Base-by-base conservation (phyloP, 2,888 invertebrate species). In the Hydriomena furcata region DNA sequence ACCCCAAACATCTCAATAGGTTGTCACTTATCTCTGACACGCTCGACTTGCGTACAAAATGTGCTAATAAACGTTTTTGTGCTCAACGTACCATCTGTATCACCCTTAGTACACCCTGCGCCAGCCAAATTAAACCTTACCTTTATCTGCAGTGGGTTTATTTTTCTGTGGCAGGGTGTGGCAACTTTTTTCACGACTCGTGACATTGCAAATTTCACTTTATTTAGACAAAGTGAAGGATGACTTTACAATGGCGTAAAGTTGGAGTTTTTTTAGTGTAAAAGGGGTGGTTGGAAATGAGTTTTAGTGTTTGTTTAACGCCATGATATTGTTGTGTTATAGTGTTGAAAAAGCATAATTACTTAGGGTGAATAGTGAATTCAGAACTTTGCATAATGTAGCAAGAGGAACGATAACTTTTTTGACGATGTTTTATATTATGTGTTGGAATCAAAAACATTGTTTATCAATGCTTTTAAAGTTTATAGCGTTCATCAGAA, bases 41-140 rank as follows among this genome's bases (percentile, higher is more conserved):
- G 87, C 79, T 81, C 71, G 76, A 81, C 76, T 82, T 72, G 73
- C 77, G 61, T 69, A 71, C 71, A 70, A 73, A 82, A 84, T 78
- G 82, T 72, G 79, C 82, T 84, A 84, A 84, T 85, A 85, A 85
- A 84, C 81, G 82, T 80, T 84, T 83, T 81, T 79, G 70, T 77
- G 68, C 71, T 62, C 62, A 65, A 63, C 65, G 54, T 66, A 63
- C 68, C 69, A 67, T 65, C 62, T 68, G 58, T 43, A 23, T 59
- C 68, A 67, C 68, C 74, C 75, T 62, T 65, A 37, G 41, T 7
- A 20, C 48, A 58, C 7, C 12, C 10, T 7, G 67, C 44, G 8
- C 57, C 45, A 53, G 20, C 38, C 23, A 65, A 45, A 31, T 34
- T 30, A 6, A 13, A 59, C 62, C 52, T 46, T 70, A 60, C 13